Conservation (phyloP, 2,797 vertebrate genomes). For the Periophthalmus magnuspinnatus region DNA sequence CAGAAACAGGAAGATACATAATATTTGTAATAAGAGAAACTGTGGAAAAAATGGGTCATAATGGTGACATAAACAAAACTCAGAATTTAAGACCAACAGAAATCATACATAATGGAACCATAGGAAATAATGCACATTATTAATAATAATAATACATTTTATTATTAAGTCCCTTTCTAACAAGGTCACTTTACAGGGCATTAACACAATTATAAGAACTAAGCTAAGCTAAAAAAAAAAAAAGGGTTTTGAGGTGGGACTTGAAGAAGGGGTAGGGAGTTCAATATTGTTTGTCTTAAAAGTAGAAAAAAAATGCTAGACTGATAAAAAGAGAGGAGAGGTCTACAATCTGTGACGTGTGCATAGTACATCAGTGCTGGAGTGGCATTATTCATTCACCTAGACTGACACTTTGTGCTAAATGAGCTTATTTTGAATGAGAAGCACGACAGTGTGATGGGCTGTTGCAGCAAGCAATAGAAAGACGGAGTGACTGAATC, state of each 20-base stretch:
- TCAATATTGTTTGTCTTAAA: too few species aligned
- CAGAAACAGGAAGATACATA: background rate
- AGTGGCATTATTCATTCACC: slow-evolving; percentile 76
- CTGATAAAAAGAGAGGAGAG: slow-evolving; percentile 2
- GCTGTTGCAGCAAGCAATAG: slow-evolving; percentile 62
- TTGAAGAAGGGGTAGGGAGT: too few species aligned
- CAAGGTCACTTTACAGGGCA: background rate
- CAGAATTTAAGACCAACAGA: too few species aligned
- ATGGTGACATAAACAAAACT: background rate
- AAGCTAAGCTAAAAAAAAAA: background rate
- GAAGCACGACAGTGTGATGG: slow-evolving; percentile 63
- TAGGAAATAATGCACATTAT: background rate
- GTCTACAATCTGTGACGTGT: slow-evolving; percentile 31
- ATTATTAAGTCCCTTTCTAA: too few species aligned
- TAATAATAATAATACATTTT: background rate
- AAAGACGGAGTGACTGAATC: slow-evolving; percentile 68
- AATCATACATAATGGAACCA: background rate
- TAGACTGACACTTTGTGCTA: slow-evolving; percentile 69
- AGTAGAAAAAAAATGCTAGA: background rate
- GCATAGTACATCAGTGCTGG: slow-evolving; percentile 56
- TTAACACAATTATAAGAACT: background rate
- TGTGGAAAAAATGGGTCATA: background rate
- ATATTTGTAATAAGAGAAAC: slow-evolving; percentile 7
- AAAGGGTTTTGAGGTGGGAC: too few species aligned
- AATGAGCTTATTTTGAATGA: slow-evolving; percentile 74